phyloP scores from a whole-genome alignment of 2,797 vertebrate genomes.

The Acanthurus lineatus region DNA sequence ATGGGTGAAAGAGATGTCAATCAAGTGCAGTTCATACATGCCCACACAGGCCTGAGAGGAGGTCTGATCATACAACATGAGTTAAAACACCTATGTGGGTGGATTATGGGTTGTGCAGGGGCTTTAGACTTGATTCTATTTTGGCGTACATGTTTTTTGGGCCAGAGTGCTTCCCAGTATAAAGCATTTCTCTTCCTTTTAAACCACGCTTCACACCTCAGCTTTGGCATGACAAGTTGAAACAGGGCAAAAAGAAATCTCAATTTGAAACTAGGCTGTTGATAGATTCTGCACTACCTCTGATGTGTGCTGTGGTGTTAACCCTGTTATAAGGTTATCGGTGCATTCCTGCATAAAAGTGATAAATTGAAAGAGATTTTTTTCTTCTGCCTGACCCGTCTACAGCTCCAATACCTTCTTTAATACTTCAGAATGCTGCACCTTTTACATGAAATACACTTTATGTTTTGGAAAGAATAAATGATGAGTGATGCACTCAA shows the following conservation, averaged over 20 bases:
- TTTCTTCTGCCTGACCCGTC: conserved; percentile 5
- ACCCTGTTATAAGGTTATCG: conserved; percentile 6
- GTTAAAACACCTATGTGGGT: neutral
- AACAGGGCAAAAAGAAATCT: conserved; percentile 20
- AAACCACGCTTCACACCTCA: conserved; percentile 1
- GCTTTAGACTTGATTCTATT: neutral
- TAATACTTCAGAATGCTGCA: neutral
- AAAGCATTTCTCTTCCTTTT: neutral
- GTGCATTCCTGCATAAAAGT: conserved; percentile 23
- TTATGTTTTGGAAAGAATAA: conserved; percentile 40
- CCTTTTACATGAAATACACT: conserved; percentile 29
- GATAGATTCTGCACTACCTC: neutral
- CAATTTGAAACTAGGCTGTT: conserved; percentile 21
- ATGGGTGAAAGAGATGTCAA: neutral
- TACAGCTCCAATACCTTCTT: neutral
- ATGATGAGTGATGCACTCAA: conserved; percentile 25
- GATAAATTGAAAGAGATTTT: conserved; percentile 23
- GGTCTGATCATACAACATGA: neutral
- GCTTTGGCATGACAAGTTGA: conserved; percentile 17
- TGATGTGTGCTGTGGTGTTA: conserved; percentile 10
- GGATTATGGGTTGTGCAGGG: neutral
- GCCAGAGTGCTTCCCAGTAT: neutral
- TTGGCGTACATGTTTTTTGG: neutral
- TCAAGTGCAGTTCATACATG: neutral
- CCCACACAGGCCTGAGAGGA: neutral